Evolutionary conservation across 1,140 invertebrate genomes (phyloP).

Genomic region (Magallana ariakensis): DNA sequence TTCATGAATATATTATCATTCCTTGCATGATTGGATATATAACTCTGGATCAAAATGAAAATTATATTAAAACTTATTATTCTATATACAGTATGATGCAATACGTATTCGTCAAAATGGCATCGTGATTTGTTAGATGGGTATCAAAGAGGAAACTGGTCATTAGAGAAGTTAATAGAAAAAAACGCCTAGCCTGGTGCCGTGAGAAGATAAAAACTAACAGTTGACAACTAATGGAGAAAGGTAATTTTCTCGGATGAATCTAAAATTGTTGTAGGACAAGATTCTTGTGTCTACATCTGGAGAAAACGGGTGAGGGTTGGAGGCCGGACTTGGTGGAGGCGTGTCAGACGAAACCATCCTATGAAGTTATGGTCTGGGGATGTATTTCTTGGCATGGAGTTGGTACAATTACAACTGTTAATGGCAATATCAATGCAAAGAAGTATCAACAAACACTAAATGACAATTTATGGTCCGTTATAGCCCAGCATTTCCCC

Average conservation of each 20-base stretch:
- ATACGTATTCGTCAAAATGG: too few species aligned
- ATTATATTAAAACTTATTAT: not conserved
- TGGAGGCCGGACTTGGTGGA: constrained; percentile 1
- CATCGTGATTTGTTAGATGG: too few species aligned
- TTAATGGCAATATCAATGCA: constrained; percentile 4
- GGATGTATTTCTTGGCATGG: not conserved
- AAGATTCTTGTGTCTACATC: not conserved
- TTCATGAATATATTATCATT: too few species aligned
- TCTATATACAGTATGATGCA: too few species aligned
- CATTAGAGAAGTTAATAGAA: too few species aligned
- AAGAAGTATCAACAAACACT: not conserved
- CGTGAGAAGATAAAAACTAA: too few species aligned
- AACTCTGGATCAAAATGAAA: too few species aligned
- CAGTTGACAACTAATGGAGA: too few species aligned
- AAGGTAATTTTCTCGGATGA: not conserved
- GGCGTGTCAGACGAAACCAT: not conserved
- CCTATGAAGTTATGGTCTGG: not conserved
- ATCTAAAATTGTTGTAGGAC: not conserved
- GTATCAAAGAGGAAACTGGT: too few species aligned
- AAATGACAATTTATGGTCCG: not conserved
- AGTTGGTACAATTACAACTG: not conserved
- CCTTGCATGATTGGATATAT: too few species aligned
- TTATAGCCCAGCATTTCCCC: not conserved
- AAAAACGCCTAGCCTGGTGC: too few species aligned
- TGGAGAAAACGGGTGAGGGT: not conserved